Base-by-base conservation (phyloP, 1,140 invertebrate species). In the Octopus bimaculoides region DNA sequence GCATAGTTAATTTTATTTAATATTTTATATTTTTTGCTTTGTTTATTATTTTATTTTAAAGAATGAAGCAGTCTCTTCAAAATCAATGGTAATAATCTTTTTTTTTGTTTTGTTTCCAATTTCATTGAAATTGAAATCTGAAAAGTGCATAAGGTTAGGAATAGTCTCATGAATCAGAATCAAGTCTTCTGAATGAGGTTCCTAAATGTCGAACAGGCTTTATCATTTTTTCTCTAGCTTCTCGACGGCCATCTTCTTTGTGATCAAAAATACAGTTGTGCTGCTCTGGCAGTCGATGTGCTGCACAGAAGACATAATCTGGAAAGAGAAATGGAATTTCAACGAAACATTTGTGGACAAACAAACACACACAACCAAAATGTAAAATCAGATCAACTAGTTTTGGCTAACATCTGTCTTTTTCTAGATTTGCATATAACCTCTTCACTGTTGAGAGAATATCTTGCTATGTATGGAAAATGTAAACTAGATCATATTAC, bases 251-350 rank as follows among this genome's bases (percentile, higher is more conserved):
- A 79, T 88, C 87, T 79, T 88, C 87, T 81, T 88, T 88, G 81
- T 88, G 87, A 80, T 88, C 87, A 84, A 88, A 88, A 41, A 84
- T 82, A 84, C 87, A 88, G 69, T 86, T 82, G 81, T 88, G 87
- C 69, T 85, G 83, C 79, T 88, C 87, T 9, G 87, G 87, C 55
- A 88, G 83, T 79, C 87, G 83, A 80, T 88, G 87, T 53, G 86
- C 75, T 14, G 86, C 81, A 81, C 87, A 88, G 79, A 86, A 88
- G 61, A 88, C 84, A 80, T 81, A 83, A 76, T 84, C 87, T 88
- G 84, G 74, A 85, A 84, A 17, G 73, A n/a, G 77, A 74, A 80
- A 53, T 79, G 7, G 74, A 52, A 75, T 20, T 52, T 73, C 26
- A 20, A 5, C 6, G 0, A 26, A 78, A 69, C 14, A 26, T 71